Evolutionary conservation across 2,888 invertebrate genomes (phyloP).

Genomic region (Embidobia sp.): DNA sequence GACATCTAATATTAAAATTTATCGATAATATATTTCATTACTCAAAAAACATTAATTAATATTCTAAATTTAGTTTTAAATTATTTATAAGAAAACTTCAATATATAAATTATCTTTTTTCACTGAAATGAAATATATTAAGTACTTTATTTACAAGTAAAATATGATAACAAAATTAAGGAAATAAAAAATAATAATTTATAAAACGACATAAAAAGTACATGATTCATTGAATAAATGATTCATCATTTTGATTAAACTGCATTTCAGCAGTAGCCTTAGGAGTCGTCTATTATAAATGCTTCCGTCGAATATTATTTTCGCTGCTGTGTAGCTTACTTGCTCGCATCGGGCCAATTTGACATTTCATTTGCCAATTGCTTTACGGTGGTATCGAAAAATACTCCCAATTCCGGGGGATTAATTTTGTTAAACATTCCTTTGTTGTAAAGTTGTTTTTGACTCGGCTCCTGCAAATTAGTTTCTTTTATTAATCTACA

Average conservation of each 20-base stretch:
- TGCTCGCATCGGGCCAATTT: slow-evolving; percentile 69
- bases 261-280: too few species aligned
- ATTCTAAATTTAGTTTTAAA: too few species aligned
- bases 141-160: too few species aligned
- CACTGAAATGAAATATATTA: too few species aligned
- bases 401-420: slow-evolving; percentile 64
- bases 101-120: too few species aligned
- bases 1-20: too few species aligned
- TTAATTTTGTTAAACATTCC: slow-evolving; percentile 66
- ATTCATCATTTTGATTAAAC: background rate
- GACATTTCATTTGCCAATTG: slow-evolving; percentile 60
- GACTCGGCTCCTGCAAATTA: slow-evolving; percentile 69
- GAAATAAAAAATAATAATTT: too few species aligned
- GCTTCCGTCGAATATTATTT: background rate
- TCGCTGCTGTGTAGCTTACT: slow-evolving; percentile 52
- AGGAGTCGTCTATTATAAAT: background rate
- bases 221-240: background rate
- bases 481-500: background rate
- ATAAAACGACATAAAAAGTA: too few species aligned
- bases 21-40: too few species aligned
- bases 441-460: slow-evolving; percentile 59
- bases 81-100: too few species aligned
- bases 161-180: too few species aligned
- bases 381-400: slow-evolving; percentile 59
- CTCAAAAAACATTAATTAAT: too few species aligned